Evolutionary conservation across 2,888 invertebrate genomes (phyloP).

Genomic region (Polydrusus pterygomalis): DNA sequence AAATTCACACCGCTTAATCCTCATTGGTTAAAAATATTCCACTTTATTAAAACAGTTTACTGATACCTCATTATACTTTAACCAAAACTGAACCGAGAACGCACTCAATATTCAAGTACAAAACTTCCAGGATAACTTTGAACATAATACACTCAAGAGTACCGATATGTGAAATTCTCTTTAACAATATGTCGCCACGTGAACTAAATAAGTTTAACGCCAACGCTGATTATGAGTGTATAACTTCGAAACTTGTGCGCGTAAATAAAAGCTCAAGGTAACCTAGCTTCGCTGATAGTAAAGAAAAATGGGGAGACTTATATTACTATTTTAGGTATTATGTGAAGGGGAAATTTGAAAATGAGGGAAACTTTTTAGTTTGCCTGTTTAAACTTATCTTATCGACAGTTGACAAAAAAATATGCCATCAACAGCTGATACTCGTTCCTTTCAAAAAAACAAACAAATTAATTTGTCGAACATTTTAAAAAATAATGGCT

Average conservation of each 20-base stretch:
- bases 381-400: too few species aligned
- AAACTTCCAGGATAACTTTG: constrained; percentile 40
- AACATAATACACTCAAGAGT: constrained; percentile 45
- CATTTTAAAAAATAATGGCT: too few species aligned
- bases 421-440: too few species aligned
- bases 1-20: too few species aligned
- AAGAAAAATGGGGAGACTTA: constrained; percentile 50
- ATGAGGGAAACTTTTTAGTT: constrained; percentile 12
- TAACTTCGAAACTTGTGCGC: constrained; percentile 43
- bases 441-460: too few species aligned
- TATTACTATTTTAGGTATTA: constrained; percentile 37
- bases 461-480: too few species aligned
- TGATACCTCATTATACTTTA: neutral
- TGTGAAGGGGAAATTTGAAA: constrained; percentile 18
- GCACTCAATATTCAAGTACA: constrained; percentile 40
- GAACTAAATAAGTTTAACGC: constrained; percentile 49
- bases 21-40: too few species aligned
- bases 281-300: constrained; percentile 31
- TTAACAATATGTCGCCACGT: constrained; percentile 50
- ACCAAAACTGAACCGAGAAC: constrained; percentile 35
- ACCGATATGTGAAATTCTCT: constrained; percentile 48
- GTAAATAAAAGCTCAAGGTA: constrained; percentile 15
- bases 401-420: too few species aligned
- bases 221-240: constrained; percentile 43
- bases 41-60: too few species aligned